Conservation (phyloP, 2,888 invertebrate species). For the Linyphia triangularis region DNA sequence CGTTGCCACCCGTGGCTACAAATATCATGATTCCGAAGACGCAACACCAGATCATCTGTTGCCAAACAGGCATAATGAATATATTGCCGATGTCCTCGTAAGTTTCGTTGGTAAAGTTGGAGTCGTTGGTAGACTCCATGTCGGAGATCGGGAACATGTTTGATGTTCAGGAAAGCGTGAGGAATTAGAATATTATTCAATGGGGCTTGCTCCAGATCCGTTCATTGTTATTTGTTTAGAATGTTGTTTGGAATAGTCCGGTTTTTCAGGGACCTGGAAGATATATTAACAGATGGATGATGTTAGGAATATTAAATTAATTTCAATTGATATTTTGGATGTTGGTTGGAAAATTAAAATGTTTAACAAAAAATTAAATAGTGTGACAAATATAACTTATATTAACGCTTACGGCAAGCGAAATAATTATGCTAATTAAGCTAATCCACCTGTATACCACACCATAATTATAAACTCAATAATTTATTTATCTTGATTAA, state of each 20-base stretch:
- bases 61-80: constrained; percentile 76
- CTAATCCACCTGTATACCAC: too few species aligned
- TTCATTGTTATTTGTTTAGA: background rate
- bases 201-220: background rate
- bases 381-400: too few species aligned
- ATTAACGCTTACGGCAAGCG: too few species aligned
- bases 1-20: constrained; percentile 96
- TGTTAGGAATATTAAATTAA: too few species aligned
- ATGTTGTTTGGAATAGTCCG: background rate
- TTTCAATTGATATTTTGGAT: too few species aligned
- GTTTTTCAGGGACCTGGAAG: background rate
- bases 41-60: constrained; percentile 91
- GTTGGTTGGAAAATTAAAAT: too few species aligned
- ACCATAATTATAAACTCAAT: too few species aligned
- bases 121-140: constrained; percentile 2
- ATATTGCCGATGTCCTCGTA: constrained; percentile 66
- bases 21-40: constrained; percentile 93
- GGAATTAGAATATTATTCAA: background rate
- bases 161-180: background rate
- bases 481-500: too few species aligned
- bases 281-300: background rate
- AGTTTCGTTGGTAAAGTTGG: constrained; percentile 39
- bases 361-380: too few species aligned
- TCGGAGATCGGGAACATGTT: constrained; percentile 5
- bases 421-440: too few species aligned